Evolutionary conservation across 2,797 vertebrate species (phyloP), one percentile per base, ranked within the genome.

Genomic region (Danio kyathit): DNA sequence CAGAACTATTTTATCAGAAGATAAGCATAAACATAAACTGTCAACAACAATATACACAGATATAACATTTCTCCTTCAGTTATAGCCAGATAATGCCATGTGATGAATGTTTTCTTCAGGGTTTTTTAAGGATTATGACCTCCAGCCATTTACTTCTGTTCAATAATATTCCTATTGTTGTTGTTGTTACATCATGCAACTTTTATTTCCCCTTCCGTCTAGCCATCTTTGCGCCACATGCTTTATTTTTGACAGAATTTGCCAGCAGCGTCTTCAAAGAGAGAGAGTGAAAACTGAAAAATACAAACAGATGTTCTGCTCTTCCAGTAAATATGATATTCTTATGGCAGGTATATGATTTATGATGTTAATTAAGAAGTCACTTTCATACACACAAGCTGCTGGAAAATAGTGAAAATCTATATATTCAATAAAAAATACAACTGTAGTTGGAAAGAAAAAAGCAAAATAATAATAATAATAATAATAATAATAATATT

Each of bases 121-220:
- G 46, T 60, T 71, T 71, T 48, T 51, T 51, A 14, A 21, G n/a
- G 10, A 49, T 51, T 52, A 19, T 41, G 49, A 38, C 10, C 64
- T 29, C 6, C 16, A 13, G 9, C 7, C 38, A 21, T 65, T 21
- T 38, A 44, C 17, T 67, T 77, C 6, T 67, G 29, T 48, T 46
- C 7, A 57, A 57, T 57, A 46, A 78, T 66, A 48, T 59, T 59
- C 21, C 43, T 67, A 29, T 21, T 60, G 6, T 59, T 48, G 13
- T 56, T 56, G 40, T 6, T 46, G 64, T 78, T 59, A 49, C 76
- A 78, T 78, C 76, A 77, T 67, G n/a, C 67, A 16, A 5, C 14
- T 59, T 78, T 41, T 40, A 48, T 59, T 69, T 69, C 52, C 6
- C 64, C 52, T 57, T 54, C n/a, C 10, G 9, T 19, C 14, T 17